Base-by-base conservation (phyloP, 2,797 vertebrate genomes). In the Propithecus deckenii region DNA sequence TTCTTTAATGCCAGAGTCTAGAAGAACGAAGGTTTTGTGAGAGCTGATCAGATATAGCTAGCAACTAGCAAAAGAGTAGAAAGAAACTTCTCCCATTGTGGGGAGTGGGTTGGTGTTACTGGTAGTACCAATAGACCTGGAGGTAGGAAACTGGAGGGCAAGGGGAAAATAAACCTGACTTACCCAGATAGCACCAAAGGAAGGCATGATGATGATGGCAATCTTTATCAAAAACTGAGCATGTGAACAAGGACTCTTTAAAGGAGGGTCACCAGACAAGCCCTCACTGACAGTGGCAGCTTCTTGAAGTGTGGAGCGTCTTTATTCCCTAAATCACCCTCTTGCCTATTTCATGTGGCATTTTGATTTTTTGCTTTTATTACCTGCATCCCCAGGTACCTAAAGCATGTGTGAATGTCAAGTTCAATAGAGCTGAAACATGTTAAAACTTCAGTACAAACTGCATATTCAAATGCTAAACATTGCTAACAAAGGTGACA, bases 1-100 rank as follows among this genome's bases (percentile, higher is more conserved):
- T 69, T 94, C 55, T 30, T 94, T 52, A 57, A 95, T 30, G 79
- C 52, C 80, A 96, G 52, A 65, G 38, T 75, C 46, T 59, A 79
- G 72, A 81, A 90, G 23, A 89, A 75, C 11, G 20, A 63, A 15
- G 48, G 32, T 91, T 96, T 91, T 79, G 20, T 65, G 55, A 91
- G 74, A 57, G 65, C 17, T 86, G 7, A 32, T 92, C 25, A 71
- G 14, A 52, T 75, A 71, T 17, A 71, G 15, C 72, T 52, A 65
- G 20, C n/a, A 78, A 43, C 25, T 14, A 78, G 61, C 7, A 43
- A 72, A 78, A 92, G n/a, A 80, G 22, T 11, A 81, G 20, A 25
- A n/a, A 59, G 84, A 75, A 72, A 67, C 2, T 84, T 41, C 18
- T 74, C 35, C 67, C 18, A 1, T 20, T n/a, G 7, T 14, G n/a